Conservation (phyloP, 2,113 vertebrate species). For the Castor canadensis region DNA sequence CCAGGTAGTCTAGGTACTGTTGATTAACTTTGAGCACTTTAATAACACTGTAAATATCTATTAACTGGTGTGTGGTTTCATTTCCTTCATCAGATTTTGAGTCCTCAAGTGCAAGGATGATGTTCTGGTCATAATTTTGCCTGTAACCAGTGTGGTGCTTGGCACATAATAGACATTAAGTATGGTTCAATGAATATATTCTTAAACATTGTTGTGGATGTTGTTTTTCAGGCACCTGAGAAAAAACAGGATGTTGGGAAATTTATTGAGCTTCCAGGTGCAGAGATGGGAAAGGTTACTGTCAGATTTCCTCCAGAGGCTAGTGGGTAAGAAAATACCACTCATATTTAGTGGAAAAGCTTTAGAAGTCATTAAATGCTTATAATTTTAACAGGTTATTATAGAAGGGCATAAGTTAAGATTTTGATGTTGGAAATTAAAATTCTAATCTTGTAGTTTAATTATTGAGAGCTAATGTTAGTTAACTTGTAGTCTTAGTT, state of each 20-base stretch:
- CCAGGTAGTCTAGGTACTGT: not conserved
- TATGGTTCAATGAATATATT: not conserved
- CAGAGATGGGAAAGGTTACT: constrained; percentile 97
- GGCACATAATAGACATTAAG: not conserved
- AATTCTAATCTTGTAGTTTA: not conserved
- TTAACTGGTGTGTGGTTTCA: not conserved
- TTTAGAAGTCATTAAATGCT: not conserved
- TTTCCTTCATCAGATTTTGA: not conserved
- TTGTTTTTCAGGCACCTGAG: constrained; percentile 87
- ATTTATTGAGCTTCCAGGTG: constrained; percentile 97
- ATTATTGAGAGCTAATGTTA: not conserved
- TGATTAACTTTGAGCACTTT: not conserved
- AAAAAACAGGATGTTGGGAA: constrained; percentile 96
- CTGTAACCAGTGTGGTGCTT: not conserved
- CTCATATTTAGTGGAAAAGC: not conserved
- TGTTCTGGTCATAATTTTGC: not conserved
- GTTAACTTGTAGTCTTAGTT: constrained; percentile 2
- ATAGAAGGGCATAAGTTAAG: not conserved
- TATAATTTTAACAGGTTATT: not conserved
- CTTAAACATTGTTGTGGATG: not conserved
- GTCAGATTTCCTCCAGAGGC: constrained; percentile 98
- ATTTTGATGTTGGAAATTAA: not conserved
- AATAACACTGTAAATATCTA: not conserved
- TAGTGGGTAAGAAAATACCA: constrained; percentile 91
- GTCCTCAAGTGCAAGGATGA: not conserved